Evolutionary conservation across 2,797 vertebrate species (phyloP).

Genomic region (Amblyraja radiata): DNA sequence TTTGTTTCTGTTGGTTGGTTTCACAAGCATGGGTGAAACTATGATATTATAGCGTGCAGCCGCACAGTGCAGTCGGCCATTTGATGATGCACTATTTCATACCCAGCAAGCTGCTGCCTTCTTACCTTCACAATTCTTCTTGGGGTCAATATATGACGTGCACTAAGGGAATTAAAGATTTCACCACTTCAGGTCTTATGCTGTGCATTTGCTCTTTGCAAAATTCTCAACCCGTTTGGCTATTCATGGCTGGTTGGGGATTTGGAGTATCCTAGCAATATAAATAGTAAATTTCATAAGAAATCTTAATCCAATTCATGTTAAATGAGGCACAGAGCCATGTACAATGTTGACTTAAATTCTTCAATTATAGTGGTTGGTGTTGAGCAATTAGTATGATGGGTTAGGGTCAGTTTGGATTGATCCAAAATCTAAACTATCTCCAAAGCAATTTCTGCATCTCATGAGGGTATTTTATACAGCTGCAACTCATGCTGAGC

Average conservation of each 20-base stretch:
- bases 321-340: not conserved
- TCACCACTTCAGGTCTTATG: not conserved
- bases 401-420: not conserved
- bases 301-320: not conserved
- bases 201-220: not conserved
- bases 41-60: not conserved
- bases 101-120: not conserved
- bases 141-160: not conserved
- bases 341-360: not conserved
- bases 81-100: not conserved
- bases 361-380: slow-evolving; percentile 1
- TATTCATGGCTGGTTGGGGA: not conserved
- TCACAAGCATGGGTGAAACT: not conserved
- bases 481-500: not conserved
- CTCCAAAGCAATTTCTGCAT: not conserved
- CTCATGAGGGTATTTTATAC: not conserved
- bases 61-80: not conserved
- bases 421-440: not conserved
- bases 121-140: not conserved
- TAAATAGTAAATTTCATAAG: not conserved
- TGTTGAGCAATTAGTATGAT: not conserved
- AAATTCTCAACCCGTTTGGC: not conserved
- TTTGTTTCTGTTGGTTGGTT: too few species aligned
- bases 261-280: not conserved
- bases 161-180: not conserved